Base-by-base conservation (phyloP, 2,888 invertebrate genomes). In the Xestia rhomboidea region DNA sequence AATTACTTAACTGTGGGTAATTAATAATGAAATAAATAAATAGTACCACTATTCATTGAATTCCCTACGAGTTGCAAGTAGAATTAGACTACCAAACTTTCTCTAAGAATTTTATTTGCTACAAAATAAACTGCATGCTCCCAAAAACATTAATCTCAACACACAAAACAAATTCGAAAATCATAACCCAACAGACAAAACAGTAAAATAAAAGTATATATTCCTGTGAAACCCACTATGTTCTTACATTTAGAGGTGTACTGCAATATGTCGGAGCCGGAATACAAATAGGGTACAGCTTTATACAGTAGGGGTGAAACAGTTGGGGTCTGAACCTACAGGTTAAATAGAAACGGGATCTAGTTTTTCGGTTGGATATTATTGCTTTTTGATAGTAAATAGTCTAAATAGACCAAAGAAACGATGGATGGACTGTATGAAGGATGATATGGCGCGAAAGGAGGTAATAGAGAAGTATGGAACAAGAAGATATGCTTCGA, bases 201-300 rank as follows among this genome's bases (percentile, higher is more conserved):
- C 30, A 38, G 46, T 60, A 30, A 68, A 63, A 51, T 64, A 82
- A 75, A 62, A 68, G 38, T 62, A 51, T 64, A 64, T 68, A 38
- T 44, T 60, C 49, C 18, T 24, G 60, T 46, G 57, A 78, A 73
- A 71, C 63, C 73, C n/a, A 49, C 24, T 18, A 24, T 38, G 41
- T 68, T 34, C 38, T 62, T 68, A 57, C 66, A 76, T 66, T 63
- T 44, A 38, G 27, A 75, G 66, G 46, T 54, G 66, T 76, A 68
- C 63, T 34, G 62, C 73, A 79, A 83, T 77, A 81, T 81, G 68
- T 72, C 34, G 30, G 41, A 73, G 41, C 38, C 10, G 57, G 87
- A 82, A 86, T 82, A 86, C 73, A 81, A 83, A 86, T 79, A 73
- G 71, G 66, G 66, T 77, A 54, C 54, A 69, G 74, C 77, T 77